Conservation (phyloP, 2,113 vertebrate genomes). For the Choloepus hoffmanni region DNA sequence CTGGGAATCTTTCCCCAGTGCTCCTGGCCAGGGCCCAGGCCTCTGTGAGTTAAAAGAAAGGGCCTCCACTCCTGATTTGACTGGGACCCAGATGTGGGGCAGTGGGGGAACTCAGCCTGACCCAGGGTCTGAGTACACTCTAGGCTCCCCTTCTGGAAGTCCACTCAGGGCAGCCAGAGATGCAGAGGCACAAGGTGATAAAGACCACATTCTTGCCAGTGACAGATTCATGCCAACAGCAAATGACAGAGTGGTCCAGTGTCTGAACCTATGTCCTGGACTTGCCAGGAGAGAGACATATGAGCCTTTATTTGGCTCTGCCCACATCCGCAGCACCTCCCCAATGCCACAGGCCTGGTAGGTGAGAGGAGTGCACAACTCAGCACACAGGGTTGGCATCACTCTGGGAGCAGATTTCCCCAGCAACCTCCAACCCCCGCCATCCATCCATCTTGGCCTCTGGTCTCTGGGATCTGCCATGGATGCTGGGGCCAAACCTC, state of each 20-base stretch:
- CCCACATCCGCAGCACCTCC: background rate
- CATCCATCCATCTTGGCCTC: background rate
- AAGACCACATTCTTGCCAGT: background rate
- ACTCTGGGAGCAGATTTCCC: background rate
- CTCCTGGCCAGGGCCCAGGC: background rate
- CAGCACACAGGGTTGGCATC: too few species aligned
- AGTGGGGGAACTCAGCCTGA: background rate
- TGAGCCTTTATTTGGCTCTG: background rate
- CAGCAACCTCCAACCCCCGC: rapidly evolving
- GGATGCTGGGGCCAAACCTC: background rate
- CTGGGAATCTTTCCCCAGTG: background rate
- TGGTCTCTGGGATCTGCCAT: background rate
- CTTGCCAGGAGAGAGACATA: background rate
- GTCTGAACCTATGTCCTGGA: background rate
- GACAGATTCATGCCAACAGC: background rate
- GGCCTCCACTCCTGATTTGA: background rate
- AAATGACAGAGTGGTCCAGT: background rate
- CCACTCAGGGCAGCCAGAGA: background rate
- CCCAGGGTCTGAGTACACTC: background rate
- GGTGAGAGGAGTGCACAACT: background rate
- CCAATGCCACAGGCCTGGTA: background rate
- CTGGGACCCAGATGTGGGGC: background rate
- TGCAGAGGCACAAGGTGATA: background rate
- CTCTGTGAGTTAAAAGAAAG: background rate
- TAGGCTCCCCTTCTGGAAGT: background rate